Evolutionary conservation across 2,888 invertebrate species (phyloP), one percentile per base, ranked within the genome.

Genomic region (Leptinotarsa tumamoca): DNA sequence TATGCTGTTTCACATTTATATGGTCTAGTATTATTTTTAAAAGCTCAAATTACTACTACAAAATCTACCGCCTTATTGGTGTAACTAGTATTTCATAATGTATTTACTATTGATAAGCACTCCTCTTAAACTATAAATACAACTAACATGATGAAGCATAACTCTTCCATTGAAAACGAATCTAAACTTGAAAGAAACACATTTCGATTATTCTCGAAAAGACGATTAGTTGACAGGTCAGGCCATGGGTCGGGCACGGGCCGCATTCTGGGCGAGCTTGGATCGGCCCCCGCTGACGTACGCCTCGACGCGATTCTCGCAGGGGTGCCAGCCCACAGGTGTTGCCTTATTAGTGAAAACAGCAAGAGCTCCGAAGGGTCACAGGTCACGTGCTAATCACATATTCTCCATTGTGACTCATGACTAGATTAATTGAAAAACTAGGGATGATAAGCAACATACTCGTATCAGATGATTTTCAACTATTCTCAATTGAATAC

Each of bases 301-400:
- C 23, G 52, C 15, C 54, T 68, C 54, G 69, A 56, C 56, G 56
- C 56, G 71, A 23, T 23, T 14, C 71, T 27, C 66, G 52, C 51
- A 49, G 72, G 72, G 58, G 58, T 5, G 27, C 51, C 17, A 33
- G 15, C 58, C 58, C 68, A 50, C 73, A 73, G 73, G 73, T 73
- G 73, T 73, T 61, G 68, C 50, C 73, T 51, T 61, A 73, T 73
- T 73, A 73, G 68, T 50, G 52, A 27, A 49, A 51, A 51, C 68
- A 58, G 51, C 68, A 27, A 14, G 68, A 50, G 68, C 27, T 58
- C 69, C 33, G 58, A 54, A n/a, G 17, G 52, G 50, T 68, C 67
- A 54, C 68, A 23, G 49, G 72, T 54, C 67, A 56, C 52, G 51
- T 54, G 52, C 50, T 50, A 51, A 68, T 54, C 17, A 17, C 27